Evolutionary conservation across 2,797 vertebrate species (phyloP), one percentile per base, ranked within the genome.

Genomic region (Hemibagrus guttatus): DNA sequence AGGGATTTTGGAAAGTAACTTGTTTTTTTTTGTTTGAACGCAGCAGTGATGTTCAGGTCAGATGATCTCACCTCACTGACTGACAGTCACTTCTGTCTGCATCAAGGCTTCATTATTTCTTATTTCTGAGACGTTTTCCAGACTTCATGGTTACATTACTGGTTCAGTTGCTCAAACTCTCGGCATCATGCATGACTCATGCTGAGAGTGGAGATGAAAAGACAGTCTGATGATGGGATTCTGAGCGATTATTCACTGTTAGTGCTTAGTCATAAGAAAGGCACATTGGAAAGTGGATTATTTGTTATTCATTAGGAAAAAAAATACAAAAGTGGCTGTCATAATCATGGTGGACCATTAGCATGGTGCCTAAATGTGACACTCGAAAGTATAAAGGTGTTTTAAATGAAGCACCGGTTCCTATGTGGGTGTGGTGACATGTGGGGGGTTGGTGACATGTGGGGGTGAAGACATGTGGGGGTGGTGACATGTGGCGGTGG

Each of bases 141-240:
- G 56, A 54, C 54, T 78, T 58, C 56, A 59, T 42, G 26, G 46
- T 49, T 49, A 49, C 8, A 49, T 49, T 49, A 49, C 46, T 46
- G 78, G 58, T 61, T 61, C 26, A 12, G 42, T 80, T 42, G 14
- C 58, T 61, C 56, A 63, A 80, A 61, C 56, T 26, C 56, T 63
- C 63, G 78, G 58, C 56, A 61, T 79, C 76, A 42, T 23, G 19
- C 3, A 3, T 35, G 54, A 79, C 28, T 79, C 54, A 39, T 35
- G 76, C 76, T 59, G 76, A 39, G 76, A 59, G 76, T 39, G 54
- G 76, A 59, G 76, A 79, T 59, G 75, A 52, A 56, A 56, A 56
- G 52, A 59, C 31, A 58, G 31, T 59, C 54, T 59, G 76, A 79
- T 13, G 76, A 23, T 39, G 54, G 52, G 54, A 39, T 59, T 59